Evolutionary conservation across 2,113 vertebrate genomes (phyloP).

Genomic region (Hucho hucho): DNA sequence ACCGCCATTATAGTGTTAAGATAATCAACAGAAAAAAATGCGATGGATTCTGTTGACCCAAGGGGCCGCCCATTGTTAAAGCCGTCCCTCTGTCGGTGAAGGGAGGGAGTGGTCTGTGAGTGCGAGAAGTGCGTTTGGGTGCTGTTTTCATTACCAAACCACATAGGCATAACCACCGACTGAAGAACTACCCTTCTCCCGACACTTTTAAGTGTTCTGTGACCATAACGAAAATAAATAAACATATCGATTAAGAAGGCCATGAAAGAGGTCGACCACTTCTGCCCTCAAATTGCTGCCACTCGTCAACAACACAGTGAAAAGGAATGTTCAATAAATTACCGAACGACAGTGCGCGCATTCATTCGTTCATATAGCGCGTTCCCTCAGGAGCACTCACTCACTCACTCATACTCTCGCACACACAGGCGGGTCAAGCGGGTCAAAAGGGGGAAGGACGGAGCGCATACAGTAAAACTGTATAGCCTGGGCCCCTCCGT

Average conservation of each 20-base stretch:
- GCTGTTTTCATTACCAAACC: constrained; percentile 47
- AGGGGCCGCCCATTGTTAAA: constrained; percentile 19
- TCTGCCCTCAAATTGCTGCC: neutral
- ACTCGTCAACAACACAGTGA: constrained; percentile 24
- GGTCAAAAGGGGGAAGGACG: neutral
- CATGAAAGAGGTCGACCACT: constrained; percentile 5
- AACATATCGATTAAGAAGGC: neutral
- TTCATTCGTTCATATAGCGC: neutral
- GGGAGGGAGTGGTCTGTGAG: constrained; percentile 51
- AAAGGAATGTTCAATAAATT: constrained; percentile 14
- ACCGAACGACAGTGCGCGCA: constrained; percentile 2
- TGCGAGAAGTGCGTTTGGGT: constrained; percentile 25
- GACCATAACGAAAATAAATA: neutral
- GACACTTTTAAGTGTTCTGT: neutral
- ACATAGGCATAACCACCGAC: neutral
- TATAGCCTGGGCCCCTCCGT: neutral
- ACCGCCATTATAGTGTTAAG: neutral
- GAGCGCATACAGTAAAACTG: neutral
- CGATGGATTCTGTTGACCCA: neutral
- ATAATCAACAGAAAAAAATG: constrained; percentile 3
- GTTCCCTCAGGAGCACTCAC: neutral
- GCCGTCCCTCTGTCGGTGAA: constrained; percentile 47
- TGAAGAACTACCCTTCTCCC: neutral
- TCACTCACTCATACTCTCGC: constrained; percentile 5
- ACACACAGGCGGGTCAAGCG: constrained; percentile 9